Evolutionary conservation across 2,888 invertebrate genomes (phyloP).

Genomic region (Drosophila kanekoi): DNA sequence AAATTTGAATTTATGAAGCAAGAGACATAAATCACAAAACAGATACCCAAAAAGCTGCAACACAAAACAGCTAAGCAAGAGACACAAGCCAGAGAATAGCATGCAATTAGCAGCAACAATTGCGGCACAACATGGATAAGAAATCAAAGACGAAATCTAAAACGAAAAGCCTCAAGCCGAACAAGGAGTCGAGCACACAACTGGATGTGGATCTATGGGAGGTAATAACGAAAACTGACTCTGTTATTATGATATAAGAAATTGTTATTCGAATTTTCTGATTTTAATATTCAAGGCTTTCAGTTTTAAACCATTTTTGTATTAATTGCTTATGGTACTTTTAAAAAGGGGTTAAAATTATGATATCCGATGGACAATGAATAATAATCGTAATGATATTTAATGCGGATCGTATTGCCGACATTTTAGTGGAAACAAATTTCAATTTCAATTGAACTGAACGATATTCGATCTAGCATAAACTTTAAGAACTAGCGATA

Average conservation of each 20-base stretch:
- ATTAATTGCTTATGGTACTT: no score
- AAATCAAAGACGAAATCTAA: constrained; percentile 79
- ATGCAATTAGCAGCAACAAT: constrained; percentile 48
- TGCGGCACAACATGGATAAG: constrained; percentile 65
- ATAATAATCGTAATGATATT: no score
- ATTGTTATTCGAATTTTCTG: not conserved
- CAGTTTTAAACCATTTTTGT: no score
- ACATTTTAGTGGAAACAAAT: no score
- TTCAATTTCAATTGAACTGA: no score
- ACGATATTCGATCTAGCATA: not conserved
- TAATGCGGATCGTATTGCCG: no score
- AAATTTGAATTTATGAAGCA: constrained; percentile 54
- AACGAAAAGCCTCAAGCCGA: constrained; percentile 77
- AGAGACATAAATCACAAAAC: constrained; percentile 57
- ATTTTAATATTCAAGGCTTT: no score
- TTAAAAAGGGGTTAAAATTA: no score
- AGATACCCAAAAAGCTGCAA: constrained; percentile 21
- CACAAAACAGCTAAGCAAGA: constrained; percentile 6
- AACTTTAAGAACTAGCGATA: not conserved
- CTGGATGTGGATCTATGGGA: constrained; percentile 84
- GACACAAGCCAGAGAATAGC: constrained; percentile 27
- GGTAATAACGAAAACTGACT: constrained; percentile 58
- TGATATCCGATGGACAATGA: no score
- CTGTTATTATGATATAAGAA: not conserved
- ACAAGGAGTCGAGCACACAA: constrained; percentile 82